Conservation (phyloP, 2,113 vertebrate species). For the Grus americana region DNA sequence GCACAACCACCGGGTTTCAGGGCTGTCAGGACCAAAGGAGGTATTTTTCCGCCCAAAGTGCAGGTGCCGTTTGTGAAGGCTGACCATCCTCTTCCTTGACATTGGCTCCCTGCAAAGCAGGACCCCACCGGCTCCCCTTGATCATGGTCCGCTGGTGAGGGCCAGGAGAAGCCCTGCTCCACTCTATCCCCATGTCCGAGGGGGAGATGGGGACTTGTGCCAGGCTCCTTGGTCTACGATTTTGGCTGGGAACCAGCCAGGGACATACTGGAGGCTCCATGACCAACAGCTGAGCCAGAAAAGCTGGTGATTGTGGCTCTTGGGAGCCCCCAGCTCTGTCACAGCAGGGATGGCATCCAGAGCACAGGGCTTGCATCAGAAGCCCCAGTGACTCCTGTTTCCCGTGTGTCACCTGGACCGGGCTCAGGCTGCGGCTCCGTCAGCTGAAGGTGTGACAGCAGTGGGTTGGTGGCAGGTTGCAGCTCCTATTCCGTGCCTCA, state of each 20-base stretch:
- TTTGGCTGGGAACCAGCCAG: not conserved
- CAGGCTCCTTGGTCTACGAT: not conserved
- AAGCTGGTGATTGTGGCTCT: not conserved
- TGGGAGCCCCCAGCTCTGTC: not conserved
- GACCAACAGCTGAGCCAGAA: not conserved
- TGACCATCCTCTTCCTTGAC: not conserved
- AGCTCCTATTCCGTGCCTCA: not conserved
- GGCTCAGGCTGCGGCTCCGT: not conserved
- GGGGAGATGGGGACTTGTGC: not conserved
- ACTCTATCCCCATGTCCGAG: not conserved
- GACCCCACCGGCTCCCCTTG: not conserved
- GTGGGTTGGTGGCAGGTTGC: not conserved
- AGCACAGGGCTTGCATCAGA: not conserved
- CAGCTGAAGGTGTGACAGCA: not conserved
- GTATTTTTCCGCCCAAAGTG: not conserved
- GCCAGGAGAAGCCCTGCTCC: not conserved
- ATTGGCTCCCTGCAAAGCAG: not conserved
- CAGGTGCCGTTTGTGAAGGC: accelerated
- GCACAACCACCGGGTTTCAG: not conserved
- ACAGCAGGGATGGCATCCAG: not conserved
- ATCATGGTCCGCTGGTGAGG: accelerated
- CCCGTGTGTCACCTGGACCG: accelerated
- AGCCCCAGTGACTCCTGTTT: not conserved
- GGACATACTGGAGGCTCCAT: not conserved
- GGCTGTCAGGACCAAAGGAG: not conserved